Percentiles rank a stretch among this genome's conserved stretches.
These are phyloP conservation scores for Elegia similella DNA, from an alignment of 2,888 invertebrate genomes.

Conservation along the genomic window DNA sequence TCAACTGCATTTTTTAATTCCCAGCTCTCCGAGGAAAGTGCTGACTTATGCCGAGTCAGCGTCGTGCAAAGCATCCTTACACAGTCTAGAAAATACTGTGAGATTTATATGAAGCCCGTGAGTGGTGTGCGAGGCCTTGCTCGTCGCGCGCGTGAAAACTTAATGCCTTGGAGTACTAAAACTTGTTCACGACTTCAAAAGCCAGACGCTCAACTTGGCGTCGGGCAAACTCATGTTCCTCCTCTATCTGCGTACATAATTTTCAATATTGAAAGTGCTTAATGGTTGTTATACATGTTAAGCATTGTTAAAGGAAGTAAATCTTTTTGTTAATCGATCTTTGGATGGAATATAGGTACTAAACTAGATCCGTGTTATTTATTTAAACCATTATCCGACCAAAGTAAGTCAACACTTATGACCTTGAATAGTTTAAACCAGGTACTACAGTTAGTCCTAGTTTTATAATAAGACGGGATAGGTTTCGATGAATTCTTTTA, in stretches of 20 bases:
- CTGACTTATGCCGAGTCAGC: conserved; percentile 24
- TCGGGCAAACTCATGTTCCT: conserved; percentile 7
- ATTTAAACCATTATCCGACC: no score
- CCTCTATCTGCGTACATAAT: background rate
- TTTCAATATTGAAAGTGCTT: background rate
- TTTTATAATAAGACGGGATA: no score
- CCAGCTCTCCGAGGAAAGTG: background rate
- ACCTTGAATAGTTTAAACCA: no score
- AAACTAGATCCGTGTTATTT: no score
- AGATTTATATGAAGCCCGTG: conserved; percentile 40
- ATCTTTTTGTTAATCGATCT: background rate
- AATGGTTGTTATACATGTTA: background rate
- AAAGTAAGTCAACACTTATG: no score
- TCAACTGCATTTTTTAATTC: conserved; percentile 7
- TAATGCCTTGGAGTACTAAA: conserved; percentile 58
- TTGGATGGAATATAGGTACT: no score
- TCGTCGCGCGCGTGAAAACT: conserved; percentile 53
- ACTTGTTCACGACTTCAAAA: conserved; percentile 44
- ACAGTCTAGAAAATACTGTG: conserved; percentile 31
- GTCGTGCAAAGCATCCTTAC: conserved; percentile 12
- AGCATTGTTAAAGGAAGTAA: background rate
- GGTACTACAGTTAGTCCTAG: no score
- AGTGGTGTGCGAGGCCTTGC: conserved; percentile 33
- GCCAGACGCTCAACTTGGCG: conserved; percentile 13
- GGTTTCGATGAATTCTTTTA: no score